Conservation (phyloP, 2,888 invertebrate genomes). For the Atrina japonica region DNA sequence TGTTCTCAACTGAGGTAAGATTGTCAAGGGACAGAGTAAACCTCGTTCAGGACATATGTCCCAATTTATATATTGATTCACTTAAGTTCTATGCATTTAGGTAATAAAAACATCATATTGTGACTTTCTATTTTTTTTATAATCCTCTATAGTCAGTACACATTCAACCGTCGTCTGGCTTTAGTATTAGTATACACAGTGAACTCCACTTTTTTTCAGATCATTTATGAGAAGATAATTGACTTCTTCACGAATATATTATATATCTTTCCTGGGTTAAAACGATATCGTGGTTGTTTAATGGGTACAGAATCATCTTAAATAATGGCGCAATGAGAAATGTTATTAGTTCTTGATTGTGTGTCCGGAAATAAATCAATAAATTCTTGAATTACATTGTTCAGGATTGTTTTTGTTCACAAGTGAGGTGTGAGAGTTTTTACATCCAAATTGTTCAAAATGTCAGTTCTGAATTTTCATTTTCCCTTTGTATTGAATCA, state of each 20-base stretch:
- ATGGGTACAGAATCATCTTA: constrained; percentile 36
- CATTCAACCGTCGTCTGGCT: constrained; percentile 47
- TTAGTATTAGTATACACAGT: constrained; percentile 52
- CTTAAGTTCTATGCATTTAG: too few relatives aligned
- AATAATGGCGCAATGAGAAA: constrained; percentile 40
- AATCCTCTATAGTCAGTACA: constrained; percentile 59
- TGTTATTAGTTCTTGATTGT: constrained; percentile 36
- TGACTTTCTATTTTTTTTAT: too few relatives aligned
- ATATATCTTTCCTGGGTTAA: constrained; percentile 41
- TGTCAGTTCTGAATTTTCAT: constrained; percentile 26
- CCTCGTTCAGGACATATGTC: too few relatives aligned
- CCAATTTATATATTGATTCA: too few relatives aligned
- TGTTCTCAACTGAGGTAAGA: too few relatives aligned
- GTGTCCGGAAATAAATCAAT: constrained; percentile 48
- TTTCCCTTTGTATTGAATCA: too few relatives aligned
- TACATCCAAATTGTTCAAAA: constrained; percentile 33
- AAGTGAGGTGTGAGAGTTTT: constrained; percentile 33
- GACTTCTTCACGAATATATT: constrained; percentile 44
- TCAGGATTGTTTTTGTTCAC: constrained; percentile 18
- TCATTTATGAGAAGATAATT: constrained; percentile 57
- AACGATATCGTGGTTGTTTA: constrained; percentile 51
- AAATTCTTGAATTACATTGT: constrained; percentile 38
- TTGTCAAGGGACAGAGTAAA: too few relatives aligned
- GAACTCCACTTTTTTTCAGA: constrained; percentile 61
- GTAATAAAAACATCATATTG: too few relatives aligned